phyloP scores from a whole-genome alignment of 2,797 vertebrate species.

The Helarctos malayanus region DNA sequence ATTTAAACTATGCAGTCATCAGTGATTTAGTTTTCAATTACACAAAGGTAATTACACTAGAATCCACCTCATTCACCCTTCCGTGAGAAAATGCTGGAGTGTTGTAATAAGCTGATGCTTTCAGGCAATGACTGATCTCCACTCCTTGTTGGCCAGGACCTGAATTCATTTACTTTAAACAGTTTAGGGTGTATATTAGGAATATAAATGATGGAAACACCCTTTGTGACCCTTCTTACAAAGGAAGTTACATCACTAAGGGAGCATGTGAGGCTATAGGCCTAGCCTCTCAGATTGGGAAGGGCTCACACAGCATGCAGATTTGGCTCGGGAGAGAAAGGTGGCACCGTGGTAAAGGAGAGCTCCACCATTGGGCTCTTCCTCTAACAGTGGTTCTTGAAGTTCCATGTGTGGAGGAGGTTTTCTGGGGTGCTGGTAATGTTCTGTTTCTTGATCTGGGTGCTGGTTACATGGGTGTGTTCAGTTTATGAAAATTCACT shows the following conservation, averaged over 20 bases:
- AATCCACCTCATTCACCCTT: conserved; percentile 84
- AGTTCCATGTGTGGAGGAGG: not conserved
- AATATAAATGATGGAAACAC: conserved; percentile 66
- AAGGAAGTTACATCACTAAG: conserved; percentile 52
- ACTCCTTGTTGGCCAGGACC: conserved; percentile 81
- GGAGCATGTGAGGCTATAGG: not conserved
- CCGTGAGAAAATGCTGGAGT: conserved; percentile 85
- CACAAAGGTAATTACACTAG: conserved; percentile 87
- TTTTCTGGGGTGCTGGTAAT: not conserved
- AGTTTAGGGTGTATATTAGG: conserved; percentile 72
- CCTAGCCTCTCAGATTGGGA: not conserved
- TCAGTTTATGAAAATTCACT: conserved; percentile 19
- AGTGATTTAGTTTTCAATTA: conserved; percentile 90
- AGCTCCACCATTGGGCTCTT: not conserved
- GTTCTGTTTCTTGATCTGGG: conserved; percentile 12
- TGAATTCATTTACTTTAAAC: conserved; percentile 79
- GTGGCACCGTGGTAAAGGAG: not conserved
- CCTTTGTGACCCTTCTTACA: conserved; percentile 70
- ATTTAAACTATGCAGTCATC: conserved; percentile 85
- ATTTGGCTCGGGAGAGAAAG: not conserved
- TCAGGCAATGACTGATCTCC: conserved; percentile 84
- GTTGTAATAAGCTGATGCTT: conserved; percentile 85
- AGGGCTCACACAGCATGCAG: not conserved
- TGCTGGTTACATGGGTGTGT: conserved; percentile 9
- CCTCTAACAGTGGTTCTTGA: not conserved